Evolutionary conservation across 1,140 invertebrate species (phyloP), one percentile per base, ranked within the genome.

Genomic region (Kradibia gibbosae): DNA sequence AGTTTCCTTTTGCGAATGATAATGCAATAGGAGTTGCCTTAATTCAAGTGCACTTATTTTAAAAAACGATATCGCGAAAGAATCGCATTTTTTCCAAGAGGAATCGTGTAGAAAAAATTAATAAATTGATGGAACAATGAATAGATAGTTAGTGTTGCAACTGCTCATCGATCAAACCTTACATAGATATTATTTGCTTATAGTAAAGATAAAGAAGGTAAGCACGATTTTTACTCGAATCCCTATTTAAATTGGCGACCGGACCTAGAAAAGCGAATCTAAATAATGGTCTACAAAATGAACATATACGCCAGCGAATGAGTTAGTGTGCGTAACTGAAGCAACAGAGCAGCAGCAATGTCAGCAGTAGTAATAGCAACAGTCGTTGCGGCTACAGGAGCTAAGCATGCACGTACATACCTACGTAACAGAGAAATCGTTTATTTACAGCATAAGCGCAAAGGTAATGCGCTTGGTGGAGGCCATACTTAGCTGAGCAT

Each of bases 401-500:
- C 62, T 17, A 39, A 1, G 17, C 11, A n/a, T 11, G n/a, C 15
- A 34, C 31, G 36, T 70, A 77, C 28, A 76, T 67, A 67, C 39
- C 70, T 89, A 88, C 90, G 90, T 89, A 89, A 91, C 89, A 62
- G 36, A 80, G 80, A 87, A 87, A 88, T 87, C 87, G 86, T 85
- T 88, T 88, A 88, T 88, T 88, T 87, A 88, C 86, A 85, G 83
- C 80, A 85, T 85, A 85, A 86, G 86, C 83, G 85, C 36, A 17
- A 48, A 85, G 87, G 86, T 87, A 87, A 87, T 88, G 87, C 85
- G 86, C 85, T 85, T 82, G 84, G 85, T 83, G 81, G 84, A 85
- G 86, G 86, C 85, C 86, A 87, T 90, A 89, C 89, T 90, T 88
- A 89, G 89, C 90, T 91, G 90, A 75, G 82, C 85, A 88, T 88